Percentiles rank a stretch among this genome's conserved stretches.
These are phyloP conservation scores for Paratrypauchen microcephalus DNA, from an alignment of 2,797 vertebrate genomes.

Conservation along the genomic window DNA sequence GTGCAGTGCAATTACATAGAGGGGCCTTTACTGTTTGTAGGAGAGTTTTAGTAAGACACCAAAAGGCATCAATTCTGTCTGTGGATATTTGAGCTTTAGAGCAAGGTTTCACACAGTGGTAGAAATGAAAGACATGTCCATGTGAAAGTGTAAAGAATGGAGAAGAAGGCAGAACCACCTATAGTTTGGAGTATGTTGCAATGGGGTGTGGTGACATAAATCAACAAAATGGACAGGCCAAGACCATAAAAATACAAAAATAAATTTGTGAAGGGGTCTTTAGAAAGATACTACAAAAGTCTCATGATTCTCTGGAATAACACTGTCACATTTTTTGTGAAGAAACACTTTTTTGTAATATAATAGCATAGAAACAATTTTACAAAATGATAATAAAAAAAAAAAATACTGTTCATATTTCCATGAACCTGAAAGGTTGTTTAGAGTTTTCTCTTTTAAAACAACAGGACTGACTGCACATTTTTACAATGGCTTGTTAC, in stretches of 20 bases:
- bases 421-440: background rate
- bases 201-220: slow-evolving; percentile 22
- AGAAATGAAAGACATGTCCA: slow-evolving; percentile 66
- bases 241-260: background rate
- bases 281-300: too few species aligned
- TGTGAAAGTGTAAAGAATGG: slow-evolving; percentile 69
- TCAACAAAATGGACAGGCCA: slow-evolving; percentile 4
- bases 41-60: background rate
- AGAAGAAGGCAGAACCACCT: slow-evolving; percentile 56
- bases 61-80: slow-evolving; percentile 34
- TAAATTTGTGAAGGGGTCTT: background rate
- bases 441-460: background rate
- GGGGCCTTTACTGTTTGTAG: background rate
- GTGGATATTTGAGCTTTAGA: slow-evolving; percentile 51
- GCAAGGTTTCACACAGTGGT: slow-evolving; percentile 68
- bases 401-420: too few species aligned
- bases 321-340: too few species aligned
- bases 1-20: background rate
- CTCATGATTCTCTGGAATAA: too few species aligned
- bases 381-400: too few species aligned
- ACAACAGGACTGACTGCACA: background rate
- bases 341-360: too few species aligned
- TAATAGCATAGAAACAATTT: too few species aligned
- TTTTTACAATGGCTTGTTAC: background rate
- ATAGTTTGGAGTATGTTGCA: slow-evolving; percentile 25